Conservation (phyloP, 2,888 invertebrate species). For the Ennomos fuscantarius region DNA sequence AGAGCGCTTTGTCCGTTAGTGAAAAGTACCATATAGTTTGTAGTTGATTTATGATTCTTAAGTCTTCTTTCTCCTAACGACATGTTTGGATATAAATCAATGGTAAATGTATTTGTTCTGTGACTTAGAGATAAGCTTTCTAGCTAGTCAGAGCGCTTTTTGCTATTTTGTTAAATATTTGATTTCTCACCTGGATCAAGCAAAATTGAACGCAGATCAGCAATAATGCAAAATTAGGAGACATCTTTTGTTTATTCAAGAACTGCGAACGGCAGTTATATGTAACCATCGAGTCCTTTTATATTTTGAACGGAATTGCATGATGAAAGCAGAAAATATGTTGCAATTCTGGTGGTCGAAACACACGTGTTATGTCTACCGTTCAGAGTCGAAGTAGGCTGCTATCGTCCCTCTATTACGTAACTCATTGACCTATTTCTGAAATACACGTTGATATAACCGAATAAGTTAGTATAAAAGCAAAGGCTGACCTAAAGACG, state of each 20-base stretch:
- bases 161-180: neutral
- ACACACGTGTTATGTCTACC: constrained; percentile 4
- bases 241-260: constrained; percentile 35
- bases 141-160: too few species aligned
- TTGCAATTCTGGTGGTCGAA: constrained; percentile 14
- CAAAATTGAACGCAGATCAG: constrained; percentile 45
- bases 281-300: constrained; percentile 9
- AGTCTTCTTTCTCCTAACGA: too few species aligned
- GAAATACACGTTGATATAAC: constrained; percentile 20
- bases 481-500: neutral
- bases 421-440: constrained; percentile 25
- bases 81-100: too few species aligned
- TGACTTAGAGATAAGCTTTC: too few species aligned
- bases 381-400: neutral
- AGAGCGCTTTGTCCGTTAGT: too few species aligned
- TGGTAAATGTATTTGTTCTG: too few species aligned
- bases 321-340: constrained; percentile 8
- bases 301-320: constrained; percentile 16
- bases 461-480: constrained; percentile 24
- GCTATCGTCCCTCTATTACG: constrained; percentile 13
- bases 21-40: too few species aligned
- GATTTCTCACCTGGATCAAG: constrained; percentile 40
- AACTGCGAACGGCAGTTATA: constrained; percentile 12
- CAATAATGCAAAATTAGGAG: constrained; percentile 35
- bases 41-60: too few species aligned